Evolutionary conservation across 2,888 invertebrate genomes (phyloP).

Genomic region (Scaptomyza polygonia): DNA sequence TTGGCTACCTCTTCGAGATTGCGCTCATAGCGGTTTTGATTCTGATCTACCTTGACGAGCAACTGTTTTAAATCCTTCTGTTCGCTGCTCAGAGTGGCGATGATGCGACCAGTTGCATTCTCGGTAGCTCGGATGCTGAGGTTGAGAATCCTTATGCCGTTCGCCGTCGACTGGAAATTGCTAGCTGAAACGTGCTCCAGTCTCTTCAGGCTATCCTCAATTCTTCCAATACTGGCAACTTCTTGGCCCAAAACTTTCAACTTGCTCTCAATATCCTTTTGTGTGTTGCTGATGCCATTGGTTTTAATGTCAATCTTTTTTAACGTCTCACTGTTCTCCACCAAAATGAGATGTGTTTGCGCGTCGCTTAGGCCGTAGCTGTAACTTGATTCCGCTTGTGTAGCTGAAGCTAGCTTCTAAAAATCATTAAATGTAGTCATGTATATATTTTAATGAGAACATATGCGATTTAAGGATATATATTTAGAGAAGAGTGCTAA

Average conservation of each 20-base stretch:
- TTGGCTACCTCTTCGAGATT: conserved; percentile 32
- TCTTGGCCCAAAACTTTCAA: conserved; percentile 38
- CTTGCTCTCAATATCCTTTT: conserved; percentile 61
- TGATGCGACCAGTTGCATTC: conserved; percentile 20
- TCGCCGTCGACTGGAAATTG: conserved; percentile 17
- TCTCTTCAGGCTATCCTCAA: conserved; percentile 42
- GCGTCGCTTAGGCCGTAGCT: background rate
- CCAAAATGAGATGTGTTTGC: conserved; percentile 17
- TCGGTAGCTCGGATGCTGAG: conserved; percentile 23
- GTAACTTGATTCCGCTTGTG: background rate
- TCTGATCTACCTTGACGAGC: conserved; percentile 38
- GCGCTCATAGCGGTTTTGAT: conserved; percentile 45
- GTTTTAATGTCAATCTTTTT: conserved; percentile 21
- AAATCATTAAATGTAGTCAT: background rate
- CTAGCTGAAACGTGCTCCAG: conserved; percentile 14
- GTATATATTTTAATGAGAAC: no score
- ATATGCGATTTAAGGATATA: no score
- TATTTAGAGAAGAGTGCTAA: no score
- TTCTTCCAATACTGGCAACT: conserved; percentile 27
- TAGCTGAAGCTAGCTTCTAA: background rate
- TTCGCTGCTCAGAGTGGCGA: conserved; percentile 24
- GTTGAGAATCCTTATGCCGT: conserved; percentile 40
- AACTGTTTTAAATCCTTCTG: conserved; percentile 45
- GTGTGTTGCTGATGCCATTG: conserved; percentile 23
- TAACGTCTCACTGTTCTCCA: conserved; percentile 31